Evolutionary conservation across 2,888 invertebrate genomes (phyloP).

Genomic region (Eristalinus sepulchralis): DNA sequence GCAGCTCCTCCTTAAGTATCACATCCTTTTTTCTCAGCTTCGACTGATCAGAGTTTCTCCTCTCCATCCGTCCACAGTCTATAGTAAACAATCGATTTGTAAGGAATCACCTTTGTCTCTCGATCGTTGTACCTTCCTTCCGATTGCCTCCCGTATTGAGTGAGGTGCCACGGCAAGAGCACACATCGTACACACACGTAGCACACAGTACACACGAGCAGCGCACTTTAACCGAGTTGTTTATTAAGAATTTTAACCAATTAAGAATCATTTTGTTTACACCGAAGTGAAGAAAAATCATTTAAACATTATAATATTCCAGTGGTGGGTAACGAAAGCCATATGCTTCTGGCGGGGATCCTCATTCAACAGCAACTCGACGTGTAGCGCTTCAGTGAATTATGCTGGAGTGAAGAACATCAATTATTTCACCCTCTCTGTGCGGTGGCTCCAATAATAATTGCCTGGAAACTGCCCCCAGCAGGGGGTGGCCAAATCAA

Average conservation of each 20-base stretch:
- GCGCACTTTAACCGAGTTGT: slow-evolving; percentile 60
- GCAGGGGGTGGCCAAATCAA: slow-evolving; percentile 58
- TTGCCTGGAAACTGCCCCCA: slow-evolving; percentile 41
- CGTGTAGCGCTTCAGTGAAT: background rate
- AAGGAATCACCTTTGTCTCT: slow-evolving; percentile 60
- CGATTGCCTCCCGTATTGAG: slow-evolving; percentile 28
- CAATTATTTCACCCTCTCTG: background rate
- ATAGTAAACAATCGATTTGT: slow-evolving; percentile 46
- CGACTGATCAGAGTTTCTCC: background rate
- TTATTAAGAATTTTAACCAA: slow-evolving; percentile 67
- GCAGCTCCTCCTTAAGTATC: slow-evolving; percentile 6
- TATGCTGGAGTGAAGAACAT: slow-evolving; percentile 1
- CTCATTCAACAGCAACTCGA: slow-evolving; percentile 24
- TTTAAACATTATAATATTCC: slow-evolving; percentile 78
- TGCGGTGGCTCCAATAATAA: slow-evolving; percentile 1
- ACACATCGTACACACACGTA: slow-evolving; percentile 44
- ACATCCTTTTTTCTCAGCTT: slow-evolving; percentile 30
- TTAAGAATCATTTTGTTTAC: slow-evolving; percentile 72
- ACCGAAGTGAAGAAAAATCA: slow-evolving; percentile 76
- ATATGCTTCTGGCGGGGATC: slow-evolving; percentile 77
- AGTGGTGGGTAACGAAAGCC: slow-evolving; percentile 79
- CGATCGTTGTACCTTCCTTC: slow-evolving; percentile 38
- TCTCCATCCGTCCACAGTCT: background rate
- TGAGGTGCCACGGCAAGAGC: slow-evolving; percentile 15
- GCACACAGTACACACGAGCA: no score